Base-by-base conservation (phyloP, 30 jellyfish, hydroid and myxozoan genomes). In the Hydra vulgaris region DNA sequence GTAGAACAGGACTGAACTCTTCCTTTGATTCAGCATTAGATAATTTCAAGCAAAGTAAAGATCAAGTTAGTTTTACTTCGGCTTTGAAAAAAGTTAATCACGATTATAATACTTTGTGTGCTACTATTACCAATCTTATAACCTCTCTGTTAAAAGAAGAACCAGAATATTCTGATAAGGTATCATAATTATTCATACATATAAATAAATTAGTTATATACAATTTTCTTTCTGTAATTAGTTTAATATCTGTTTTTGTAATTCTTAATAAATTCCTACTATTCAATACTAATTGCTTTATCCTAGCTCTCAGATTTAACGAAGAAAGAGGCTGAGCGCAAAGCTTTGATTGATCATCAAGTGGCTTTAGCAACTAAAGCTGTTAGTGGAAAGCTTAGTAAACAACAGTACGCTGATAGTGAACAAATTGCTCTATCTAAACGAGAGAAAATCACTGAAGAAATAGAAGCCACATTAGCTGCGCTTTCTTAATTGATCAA, bases 381-480 rank as follows among this genome's bases (percentile, higher is more conserved):
- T 23, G 97, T 89, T 76, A 71, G 88, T 71, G 94, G 80, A 74
- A 89, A 89, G 84, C 81, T 89, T 56, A 84, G 95, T 22, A 82
- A 83, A 78, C 95, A 68, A 80, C 97, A 89, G 53, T 89, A 89
- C 55, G 79, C 85, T n/a, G 97, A 89, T 56, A 85, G 84, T 92
- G 94, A 82, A 66, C 87, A 78, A 26, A 74, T 66, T 76, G 89
- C 86, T 55, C 92, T 54, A 18, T 54, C 79, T 80, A 89, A 85
- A 67, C 84, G 97, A 71, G 97, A 81, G 70, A 89, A 89, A 53
- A 54, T 81, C 79, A 24, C 93, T 15, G 97, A 89, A 25, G 97
- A 84, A 53, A 84, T 89, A 79, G 97, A 89, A 16, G 80, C 81
- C 21, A 77, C 84, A 81, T 69, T 76, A 8, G 95, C 88, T 7